Conservation (phyloP, 2,113 vertebrate species). For the Archocentrus centrarchus region DNA sequence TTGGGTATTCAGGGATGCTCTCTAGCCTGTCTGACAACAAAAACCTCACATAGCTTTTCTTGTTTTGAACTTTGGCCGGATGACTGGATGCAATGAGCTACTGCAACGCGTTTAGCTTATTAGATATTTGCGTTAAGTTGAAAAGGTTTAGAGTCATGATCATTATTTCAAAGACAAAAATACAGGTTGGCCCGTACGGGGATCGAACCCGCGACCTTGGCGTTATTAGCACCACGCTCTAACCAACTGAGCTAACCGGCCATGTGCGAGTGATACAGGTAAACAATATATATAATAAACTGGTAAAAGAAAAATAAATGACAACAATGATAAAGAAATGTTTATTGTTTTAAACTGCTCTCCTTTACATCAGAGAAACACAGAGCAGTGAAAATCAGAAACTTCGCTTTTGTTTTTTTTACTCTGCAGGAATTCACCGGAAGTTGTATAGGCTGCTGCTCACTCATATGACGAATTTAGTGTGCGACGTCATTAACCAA, state of each 20-base stretch:
- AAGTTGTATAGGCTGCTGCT: not conserved
- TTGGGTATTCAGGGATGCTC: no score
- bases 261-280: accelerated
- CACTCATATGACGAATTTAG: conserved; percentile 32
- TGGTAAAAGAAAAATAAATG: no score
- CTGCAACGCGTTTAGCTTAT: no score
- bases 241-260: conserved; percentile 83
- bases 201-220: conserved; percentile 81
- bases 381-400: not conserved
- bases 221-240: conserved; percentile 83
- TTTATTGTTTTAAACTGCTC: no score
- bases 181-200: conserved; percentile 61
- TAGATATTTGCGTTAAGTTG: not conserved
- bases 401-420: conserved; percentile 19
- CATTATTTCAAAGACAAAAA: not conserved
- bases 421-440: conserved; percentile 19
- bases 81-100: no score
- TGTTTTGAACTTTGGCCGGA: no score
- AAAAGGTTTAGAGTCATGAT: no score
- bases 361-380: no score
- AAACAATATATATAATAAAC: no score
- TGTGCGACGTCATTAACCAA: conserved; percentile 38
- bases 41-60: no score
- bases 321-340: no score
- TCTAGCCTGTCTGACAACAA: no score